Evolutionary conservation across 2,797 vertebrate genomes (phyloP).

Genomic region (Meda fulgida): DNA sequence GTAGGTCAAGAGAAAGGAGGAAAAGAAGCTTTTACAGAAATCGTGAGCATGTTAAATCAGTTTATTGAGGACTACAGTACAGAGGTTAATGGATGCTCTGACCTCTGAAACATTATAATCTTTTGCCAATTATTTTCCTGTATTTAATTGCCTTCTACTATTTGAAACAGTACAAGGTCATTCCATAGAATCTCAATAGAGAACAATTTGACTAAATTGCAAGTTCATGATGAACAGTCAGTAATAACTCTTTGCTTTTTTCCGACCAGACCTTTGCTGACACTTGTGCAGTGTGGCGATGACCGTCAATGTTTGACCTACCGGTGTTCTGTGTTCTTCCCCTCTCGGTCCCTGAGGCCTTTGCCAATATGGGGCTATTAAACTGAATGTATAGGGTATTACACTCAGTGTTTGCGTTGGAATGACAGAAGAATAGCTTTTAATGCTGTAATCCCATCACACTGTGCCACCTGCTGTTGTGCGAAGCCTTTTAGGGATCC

Average conservation of each 20-base stretch:
- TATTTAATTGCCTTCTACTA: not conserved
- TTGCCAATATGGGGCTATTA: conserved; percentile 43
- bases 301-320: not conserved
- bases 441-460: conserved; percentile 56
- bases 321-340: not conserved
- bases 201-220: conserved; percentile 1
- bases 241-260: not conserved
- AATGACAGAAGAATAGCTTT: conserved; percentile 51
- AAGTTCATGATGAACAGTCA: not conserved
- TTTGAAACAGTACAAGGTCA: not conserved
- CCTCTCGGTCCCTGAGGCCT: not conserved
- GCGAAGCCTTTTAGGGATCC: conserved; percentile 37
- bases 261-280: not conserved
- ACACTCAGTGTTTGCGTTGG: conserved; percentile 52
- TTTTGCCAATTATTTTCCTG: conserved; percentile 12
- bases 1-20: not conserved
- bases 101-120: conserved; percentile 25
- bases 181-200: not conserved
- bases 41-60: conserved; percentile 23
- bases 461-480: conserved; percentile 52
- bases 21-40: not conserved
- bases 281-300: not conserved
- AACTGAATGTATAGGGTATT: conserved; percentile 54
- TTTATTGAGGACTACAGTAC: conserved; percentile 15
- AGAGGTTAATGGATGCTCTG: conserved; percentile 25